Percentiles rank a stretch among this genome's conserved stretches.
Conservation (phyloP, 2,797 vertebrate genomes). For the Pangasius djambal region DNA sequence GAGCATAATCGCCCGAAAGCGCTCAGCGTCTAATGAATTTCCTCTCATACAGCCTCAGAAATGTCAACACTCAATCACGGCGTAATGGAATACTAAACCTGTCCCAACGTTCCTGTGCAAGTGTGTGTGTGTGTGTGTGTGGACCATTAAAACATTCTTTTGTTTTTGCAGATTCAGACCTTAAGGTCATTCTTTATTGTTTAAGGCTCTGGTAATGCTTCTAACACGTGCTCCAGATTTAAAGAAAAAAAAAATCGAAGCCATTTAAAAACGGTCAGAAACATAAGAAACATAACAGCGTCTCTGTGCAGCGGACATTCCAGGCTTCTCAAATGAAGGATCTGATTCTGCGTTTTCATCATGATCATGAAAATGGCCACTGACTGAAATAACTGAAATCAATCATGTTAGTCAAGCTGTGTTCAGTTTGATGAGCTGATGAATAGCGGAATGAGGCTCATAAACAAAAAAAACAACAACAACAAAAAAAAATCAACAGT, state of each 20-base stretch:
- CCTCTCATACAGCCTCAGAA: conserved; percentile 75
- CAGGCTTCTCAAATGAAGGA: not conserved
- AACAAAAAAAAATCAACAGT: not conserved
- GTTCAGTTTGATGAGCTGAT: not conserved
- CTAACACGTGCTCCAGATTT: conserved; percentile 58
- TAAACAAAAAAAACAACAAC: too few relatives aligned
- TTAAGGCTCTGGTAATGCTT: conserved; percentile 64
- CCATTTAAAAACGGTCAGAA: not conserved
- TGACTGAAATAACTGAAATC: not conserved
- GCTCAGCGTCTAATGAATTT: conserved; percentile 72
- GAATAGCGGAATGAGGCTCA: not conserved
- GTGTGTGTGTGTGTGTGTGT: conserved; percentile 36
- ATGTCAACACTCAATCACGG: conserved; percentile 78
- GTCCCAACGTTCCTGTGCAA: conserved; percentile 54
- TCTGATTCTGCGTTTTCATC: not conserved
- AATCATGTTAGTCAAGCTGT: not conserved
- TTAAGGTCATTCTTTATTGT: conserved; percentile 61
- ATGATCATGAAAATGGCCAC: not conserved
- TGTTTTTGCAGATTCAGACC: conserved; percentile 69
- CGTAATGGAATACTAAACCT: conserved; percentile 74
- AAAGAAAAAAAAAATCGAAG: not conserved
- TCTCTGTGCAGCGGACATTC: not conserved
- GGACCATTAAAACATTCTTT: conserved; percentile 73
- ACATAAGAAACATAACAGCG: not conserved
- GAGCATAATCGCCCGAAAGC: conserved; percentile 45